Percentiles rank a stretch among this genome's conserved stretches.
These are phyloP conservation scores for Clarias fuscus DNA, from an alignment of 2,797 vertebrate genomes.

Conservation along the genomic window DNA sequence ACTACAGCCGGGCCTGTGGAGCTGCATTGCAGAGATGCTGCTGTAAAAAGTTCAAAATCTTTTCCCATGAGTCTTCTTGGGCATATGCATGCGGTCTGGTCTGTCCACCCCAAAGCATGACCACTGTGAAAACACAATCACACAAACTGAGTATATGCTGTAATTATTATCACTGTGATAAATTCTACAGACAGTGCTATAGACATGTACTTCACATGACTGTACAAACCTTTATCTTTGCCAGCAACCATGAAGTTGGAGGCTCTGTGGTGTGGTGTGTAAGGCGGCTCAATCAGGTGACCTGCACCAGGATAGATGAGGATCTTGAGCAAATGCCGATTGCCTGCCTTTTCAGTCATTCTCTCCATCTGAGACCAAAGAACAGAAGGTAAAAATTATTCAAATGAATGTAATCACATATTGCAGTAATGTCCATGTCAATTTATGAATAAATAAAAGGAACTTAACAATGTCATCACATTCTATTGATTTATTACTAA, in stretches of 20 bases:
- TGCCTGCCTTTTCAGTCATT: constrained; percentile 65
- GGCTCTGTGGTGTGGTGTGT: constrained; percentile 64
- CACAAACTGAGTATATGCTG: background rate
- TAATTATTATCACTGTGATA: background rate
- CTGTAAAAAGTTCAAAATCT: constrained; percentile 78
- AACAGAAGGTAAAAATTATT: background rate
- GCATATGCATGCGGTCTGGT: constrained; percentile 78
- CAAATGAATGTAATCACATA: background rate
- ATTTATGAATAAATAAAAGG: too few relatives aligned
- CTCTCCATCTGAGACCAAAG: constrained; percentile 54
- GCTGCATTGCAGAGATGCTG: constrained; percentile 59
- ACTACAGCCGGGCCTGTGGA: constrained; percentile 58
- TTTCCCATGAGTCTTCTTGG: constrained; percentile 84
- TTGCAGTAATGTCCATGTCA: too few relatives aligned
- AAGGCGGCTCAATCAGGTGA: constrained; percentile 75
- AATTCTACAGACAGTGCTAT: background rate
- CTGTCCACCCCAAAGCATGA: constrained; percentile 76
- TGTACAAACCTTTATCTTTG: constrained; percentile 42
- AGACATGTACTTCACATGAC: background rate
- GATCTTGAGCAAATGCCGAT: constrained; percentile 63
- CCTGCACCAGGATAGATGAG: constrained; percentile 63
- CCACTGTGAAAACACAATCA: constrained; percentile 59
- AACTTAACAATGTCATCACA: too few relatives aligned
- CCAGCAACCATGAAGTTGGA: constrained; percentile 52
- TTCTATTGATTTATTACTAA: background rate